Evolutionary conservation across 2,888 invertebrate species (phyloP).

Genomic region (Hirtodrosophila confusa): DNA sequence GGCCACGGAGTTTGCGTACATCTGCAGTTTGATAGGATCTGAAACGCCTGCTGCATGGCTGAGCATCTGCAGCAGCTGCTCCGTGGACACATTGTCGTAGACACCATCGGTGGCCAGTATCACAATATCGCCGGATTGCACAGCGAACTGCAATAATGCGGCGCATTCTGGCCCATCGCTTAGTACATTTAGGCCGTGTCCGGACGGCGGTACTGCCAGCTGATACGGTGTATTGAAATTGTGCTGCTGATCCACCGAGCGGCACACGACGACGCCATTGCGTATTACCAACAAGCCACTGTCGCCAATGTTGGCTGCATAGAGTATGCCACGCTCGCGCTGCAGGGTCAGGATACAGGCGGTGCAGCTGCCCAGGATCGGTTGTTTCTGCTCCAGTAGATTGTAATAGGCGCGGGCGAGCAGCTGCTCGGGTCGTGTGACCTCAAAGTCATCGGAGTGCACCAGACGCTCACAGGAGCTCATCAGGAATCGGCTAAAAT

Average conservation of each 20-base stretch:
- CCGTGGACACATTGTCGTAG: conserved; percentile 97
- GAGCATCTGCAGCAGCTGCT: conserved; percentile 92
- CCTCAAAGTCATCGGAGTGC: conserved; percentile 91
- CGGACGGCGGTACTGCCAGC: conserved; percentile 95
- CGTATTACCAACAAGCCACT: conserved; percentile 97
- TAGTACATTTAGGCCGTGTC: conserved; percentile 92
- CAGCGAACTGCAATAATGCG: conserved; percentile 91
- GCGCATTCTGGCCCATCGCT: conserved; percentile 96
- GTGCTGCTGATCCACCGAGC: conserved; percentile 97
- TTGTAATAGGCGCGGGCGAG: conserved; percentile 95
- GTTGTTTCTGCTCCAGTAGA: conserved; percentile 93
- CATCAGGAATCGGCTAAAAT: conserved; percentile 96
- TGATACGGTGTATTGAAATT: conserved; percentile 99
- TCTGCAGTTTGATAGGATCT: conserved; percentile 90
- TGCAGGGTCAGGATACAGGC: conserved; percentile 97
- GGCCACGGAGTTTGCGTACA: conserved; percentile 95
- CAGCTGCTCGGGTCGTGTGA: conserved; percentile 92
- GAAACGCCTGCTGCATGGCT: conserved; percentile 88
- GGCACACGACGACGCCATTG: conserved; percentile 92
- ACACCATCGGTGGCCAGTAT: conserved; percentile 98
- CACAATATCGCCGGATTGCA: conserved; percentile 94
- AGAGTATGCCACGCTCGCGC: conserved; percentile 92
- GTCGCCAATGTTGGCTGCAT: conserved; percentile 98
- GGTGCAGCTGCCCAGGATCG: conserved; percentile 97
- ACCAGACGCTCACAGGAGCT: conserved; percentile 95